Percentiles rank a stretch among this genome's conserved stretches.
Evolutionary conservation across 2,797 vertebrate genomes (phyloP).

Genomic region (Pseudotriccus pelzelni): DNA sequence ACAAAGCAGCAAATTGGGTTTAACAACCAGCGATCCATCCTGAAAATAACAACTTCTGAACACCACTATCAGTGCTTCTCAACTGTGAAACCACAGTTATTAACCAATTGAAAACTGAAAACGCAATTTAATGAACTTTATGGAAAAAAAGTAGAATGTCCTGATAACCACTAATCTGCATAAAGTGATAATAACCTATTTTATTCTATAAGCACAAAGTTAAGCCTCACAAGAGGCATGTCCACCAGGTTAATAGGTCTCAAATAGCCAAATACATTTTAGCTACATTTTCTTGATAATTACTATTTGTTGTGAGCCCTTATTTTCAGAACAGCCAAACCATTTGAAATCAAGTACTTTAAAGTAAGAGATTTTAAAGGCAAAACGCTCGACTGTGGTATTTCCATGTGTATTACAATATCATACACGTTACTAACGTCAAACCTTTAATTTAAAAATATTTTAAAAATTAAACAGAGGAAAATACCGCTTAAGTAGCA

Average conservation of each 20-base stretch:
- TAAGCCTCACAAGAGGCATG: neutral
- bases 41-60: neutral
- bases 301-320: neutral
- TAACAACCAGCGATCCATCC: neutral
- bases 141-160: neutral
- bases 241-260: neutral
- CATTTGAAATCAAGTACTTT: neutral
- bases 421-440: neutral
- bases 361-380: neutral
- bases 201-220: neutral
- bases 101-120: neutral
- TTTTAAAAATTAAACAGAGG: neutral
- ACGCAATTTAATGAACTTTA: neutral
- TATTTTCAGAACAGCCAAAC: neutral
- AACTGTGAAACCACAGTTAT: neutral
- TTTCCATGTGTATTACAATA: neutral
- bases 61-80: neutral
- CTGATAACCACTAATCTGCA: neutral
- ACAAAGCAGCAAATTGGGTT: neutral
- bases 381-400: neutral
- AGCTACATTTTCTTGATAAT: neutral
- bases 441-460: constrained; percentile 32
- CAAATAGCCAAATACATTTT: neutral
- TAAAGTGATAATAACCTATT: neutral
- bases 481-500: constrained; percentile 6